These are phyloP conservation scores for Rhinichthys klamathensis DNA, from an alignment of 2,113 vertebrate species.

Conservation along the genomic window DNA sequence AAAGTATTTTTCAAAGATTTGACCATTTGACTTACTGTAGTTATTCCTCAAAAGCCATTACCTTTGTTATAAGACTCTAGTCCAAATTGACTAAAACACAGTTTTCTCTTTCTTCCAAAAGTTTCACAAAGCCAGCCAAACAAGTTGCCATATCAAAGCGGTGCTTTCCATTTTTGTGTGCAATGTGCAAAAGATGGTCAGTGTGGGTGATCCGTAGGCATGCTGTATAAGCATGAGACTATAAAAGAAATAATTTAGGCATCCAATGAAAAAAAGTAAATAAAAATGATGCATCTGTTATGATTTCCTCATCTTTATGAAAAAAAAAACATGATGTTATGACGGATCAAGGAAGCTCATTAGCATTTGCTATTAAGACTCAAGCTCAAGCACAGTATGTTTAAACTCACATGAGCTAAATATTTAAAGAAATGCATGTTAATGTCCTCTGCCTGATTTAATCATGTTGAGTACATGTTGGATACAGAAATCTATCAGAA, in stretches of 20 bases:
- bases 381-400: background rate
- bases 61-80: background rate
- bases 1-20: background rate
- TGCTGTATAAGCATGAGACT: background rate
- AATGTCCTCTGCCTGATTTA: background rate
- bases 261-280: background rate
- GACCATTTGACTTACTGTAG: background rate
- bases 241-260: background rate
- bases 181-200: background rate
- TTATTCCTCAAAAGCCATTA: background rate
- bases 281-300: background rate
- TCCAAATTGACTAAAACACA: background rate
- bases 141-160: background rate
- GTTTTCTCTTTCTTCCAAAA: background rate
- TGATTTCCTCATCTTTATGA: conserved; percentile 1
- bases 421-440: background rate
- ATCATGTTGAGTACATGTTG: background rate
- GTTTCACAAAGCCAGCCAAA: background rate
- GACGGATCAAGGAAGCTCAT: background rate
- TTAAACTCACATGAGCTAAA: background rate
- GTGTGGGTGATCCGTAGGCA: background rate
- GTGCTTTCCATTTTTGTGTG: background rate
- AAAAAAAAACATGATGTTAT: background rate
- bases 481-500: background rate
- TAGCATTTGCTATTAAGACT: background rate